Evolutionary conservation across 2,888 invertebrate species (phyloP).

Genomic region (Cecidostiba fungosa): DNA sequence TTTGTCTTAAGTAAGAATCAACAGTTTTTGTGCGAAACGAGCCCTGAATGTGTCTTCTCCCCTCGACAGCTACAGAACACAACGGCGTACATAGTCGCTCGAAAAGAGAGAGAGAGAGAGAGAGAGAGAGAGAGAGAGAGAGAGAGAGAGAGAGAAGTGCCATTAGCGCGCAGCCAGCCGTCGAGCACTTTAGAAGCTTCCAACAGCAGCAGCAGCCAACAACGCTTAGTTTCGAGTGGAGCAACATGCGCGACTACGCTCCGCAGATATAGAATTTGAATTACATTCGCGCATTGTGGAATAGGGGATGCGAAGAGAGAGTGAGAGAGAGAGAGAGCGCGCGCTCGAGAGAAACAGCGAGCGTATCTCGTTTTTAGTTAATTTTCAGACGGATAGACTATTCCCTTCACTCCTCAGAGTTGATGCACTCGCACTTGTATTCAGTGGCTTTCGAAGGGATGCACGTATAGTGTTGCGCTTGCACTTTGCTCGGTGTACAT

Average conservation of each 20-base stretch:
- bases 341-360: constrained; percentile 17
- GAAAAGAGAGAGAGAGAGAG: neutral
- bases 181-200: constrained; percentile 76
- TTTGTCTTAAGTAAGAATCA: constrained; percentile 70
- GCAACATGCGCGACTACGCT: constrained; percentile 62
- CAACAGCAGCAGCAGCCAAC: constrained; percentile 59
- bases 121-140: neutral
- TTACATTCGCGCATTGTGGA: constrained; percentile 57
- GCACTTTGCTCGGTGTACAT: neutral
- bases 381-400: constrained; percentile 47
- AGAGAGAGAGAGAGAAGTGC: constrained; percentile 69
- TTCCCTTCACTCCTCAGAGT: neutral
- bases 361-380: constrained; percentile 53
- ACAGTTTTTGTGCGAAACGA: constrained; percentile 77
- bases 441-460: constrained; percentile 1
- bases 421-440: neutral
- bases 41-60: constrained; percentile 72
- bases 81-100: constrained; percentile 1
- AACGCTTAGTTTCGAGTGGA: constrained; percentile 69
- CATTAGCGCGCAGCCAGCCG: constrained; percentile 70
- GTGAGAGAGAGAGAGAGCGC: constrained; percentile 13
- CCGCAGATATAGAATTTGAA: constrained; percentile 58
- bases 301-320: neutral
- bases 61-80: neutral
- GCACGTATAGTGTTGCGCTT: neutral